Evolutionary conservation across 30 jellyfish, hydroid and myxozoan genomes (phyloP).

Genomic region (Mastigias papua): DNA sequence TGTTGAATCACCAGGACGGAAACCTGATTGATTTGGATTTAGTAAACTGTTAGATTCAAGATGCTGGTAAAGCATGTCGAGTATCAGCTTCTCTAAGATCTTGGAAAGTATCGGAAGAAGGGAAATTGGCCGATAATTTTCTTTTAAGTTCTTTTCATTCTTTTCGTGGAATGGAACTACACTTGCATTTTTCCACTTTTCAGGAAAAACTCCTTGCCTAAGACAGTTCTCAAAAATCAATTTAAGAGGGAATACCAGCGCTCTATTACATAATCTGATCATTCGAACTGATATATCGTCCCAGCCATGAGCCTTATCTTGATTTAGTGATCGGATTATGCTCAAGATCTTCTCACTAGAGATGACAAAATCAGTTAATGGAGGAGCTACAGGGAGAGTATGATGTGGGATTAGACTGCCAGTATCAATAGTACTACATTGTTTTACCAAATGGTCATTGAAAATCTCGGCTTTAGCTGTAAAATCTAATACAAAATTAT

Average conservation of each 20-base stretch:
- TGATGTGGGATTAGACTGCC: not conserved
- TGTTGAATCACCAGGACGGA: constrained; percentile 32
- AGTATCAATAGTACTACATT: constrained; percentile 13
- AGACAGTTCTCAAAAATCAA: constrained; percentile 24
- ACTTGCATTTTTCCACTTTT: constrained; percentile 36
- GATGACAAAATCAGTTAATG: not conserved
- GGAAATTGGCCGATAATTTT: constrained; percentile 16
- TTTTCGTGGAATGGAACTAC: constrained; percentile 32
- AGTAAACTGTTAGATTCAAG: constrained; percentile 41
- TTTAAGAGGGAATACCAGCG: constrained; percentile 14
- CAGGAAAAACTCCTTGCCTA: constrained; percentile 28
- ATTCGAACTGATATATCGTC: constrained; percentile 14
- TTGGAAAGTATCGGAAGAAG: constrained; percentile 19
- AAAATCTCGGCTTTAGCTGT: constrained; percentile 17
- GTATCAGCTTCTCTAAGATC: constrained; percentile 31
- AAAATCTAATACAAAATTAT: constrained; percentile 1
- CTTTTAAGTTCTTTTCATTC: not conserved
- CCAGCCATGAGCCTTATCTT: constrained; percentile 42
- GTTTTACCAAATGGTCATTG: constrained; percentile 2
- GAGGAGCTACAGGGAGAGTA: not conserved
- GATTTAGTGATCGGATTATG: constrained; percentile 10
- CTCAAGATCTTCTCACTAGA: constrained; percentile 27
- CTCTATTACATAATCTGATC: constrained; percentile 24
- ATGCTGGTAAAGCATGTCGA: constrained; percentile 29
- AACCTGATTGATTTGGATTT: constrained; percentile 38